These are phyloP conservation scores for Lumbricus terrestris DNA, from an alignment of 2,888 invertebrate genomes.

Conservation along the genomic window DNA sequence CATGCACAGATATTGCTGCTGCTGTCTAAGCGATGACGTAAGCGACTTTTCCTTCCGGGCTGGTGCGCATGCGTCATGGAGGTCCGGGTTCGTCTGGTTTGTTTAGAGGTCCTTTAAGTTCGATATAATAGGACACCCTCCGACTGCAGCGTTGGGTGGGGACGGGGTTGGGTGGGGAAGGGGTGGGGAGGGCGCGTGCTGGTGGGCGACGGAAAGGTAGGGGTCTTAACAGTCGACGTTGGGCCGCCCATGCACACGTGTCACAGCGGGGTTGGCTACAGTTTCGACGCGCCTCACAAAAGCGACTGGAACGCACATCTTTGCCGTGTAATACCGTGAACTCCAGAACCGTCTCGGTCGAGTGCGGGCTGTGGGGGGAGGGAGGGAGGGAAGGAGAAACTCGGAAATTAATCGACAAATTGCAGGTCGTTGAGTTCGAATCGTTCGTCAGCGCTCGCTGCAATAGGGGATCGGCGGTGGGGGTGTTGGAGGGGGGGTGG, in stretches of 20 bases:
- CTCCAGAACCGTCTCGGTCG: background rate
- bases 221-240: background rate
- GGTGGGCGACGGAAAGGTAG: background rate
- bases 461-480: background rate
- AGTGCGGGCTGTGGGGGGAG: background rate
- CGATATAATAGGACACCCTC: background rate
- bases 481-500: background rate
- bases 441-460: background rate
- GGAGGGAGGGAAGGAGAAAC: too few relatives aligned
- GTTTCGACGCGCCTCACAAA: background rate
- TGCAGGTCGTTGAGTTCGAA: background rate
- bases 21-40: background rate
- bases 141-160: too few relatives aligned
- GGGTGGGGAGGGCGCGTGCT: too few relatives aligned
- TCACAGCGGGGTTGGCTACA: constrained; percentile 3
- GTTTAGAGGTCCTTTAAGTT: background rate
- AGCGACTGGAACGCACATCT: background rate
- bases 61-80: background rate
- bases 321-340: background rate
- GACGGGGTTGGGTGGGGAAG: too few relatives aligned
- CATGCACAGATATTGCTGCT: background rate
- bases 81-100: background rate
- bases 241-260: background rate
- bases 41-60: background rate
- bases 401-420: constrained; percentile 8